Evolutionary conservation across 2,797 vertebrate genomes (phyloP).

Genomic region (Synanceia verrucosa): DNA sequence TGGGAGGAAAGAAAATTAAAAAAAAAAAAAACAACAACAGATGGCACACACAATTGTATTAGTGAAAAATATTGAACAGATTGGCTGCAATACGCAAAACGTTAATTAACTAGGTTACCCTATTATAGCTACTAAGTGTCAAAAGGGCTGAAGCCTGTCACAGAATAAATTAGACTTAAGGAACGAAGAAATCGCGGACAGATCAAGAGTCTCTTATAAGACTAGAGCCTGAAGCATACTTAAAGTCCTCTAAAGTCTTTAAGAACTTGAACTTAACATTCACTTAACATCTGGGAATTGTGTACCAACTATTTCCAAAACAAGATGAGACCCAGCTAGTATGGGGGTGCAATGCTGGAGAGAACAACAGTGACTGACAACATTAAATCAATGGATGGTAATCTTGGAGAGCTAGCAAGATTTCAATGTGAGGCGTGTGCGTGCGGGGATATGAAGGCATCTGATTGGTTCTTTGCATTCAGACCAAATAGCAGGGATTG

Average conservation of each 20-base stretch:
- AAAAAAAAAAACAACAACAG: neutral
- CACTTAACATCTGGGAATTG: neutral
- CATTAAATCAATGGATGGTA: too few relatives aligned
- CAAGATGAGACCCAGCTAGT: constrained; percentile 1
- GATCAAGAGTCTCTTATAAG: neutral
- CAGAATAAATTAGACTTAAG: neutral
- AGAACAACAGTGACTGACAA: constrained; percentile 9
- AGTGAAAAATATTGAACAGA: neutral
- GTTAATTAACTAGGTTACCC: neutral
- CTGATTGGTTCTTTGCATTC: too few relatives aligned
- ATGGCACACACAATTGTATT: neutral
- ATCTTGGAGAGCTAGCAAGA: too few relatives aligned
- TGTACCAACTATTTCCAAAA: neutral
- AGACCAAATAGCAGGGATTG: too few relatives aligned
- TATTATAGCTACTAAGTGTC: neutral
- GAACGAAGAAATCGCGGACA: neutral
- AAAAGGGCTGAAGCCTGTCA: neutral
- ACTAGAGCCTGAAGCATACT: neutral
- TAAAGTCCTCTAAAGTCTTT: too few relatives aligned
- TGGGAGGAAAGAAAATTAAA: neutral
- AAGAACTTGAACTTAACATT: too few relatives aligned
- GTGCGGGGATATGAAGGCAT: too few relatives aligned
- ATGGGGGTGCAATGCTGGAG: constrained; percentile 9
- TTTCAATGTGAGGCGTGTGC: too few relatives aligned
- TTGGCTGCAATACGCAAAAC: neutral